Evolutionary conservation across 2,797 vertebrate species (phyloP).

Genomic region (Etheostoma perlongum): DNA sequence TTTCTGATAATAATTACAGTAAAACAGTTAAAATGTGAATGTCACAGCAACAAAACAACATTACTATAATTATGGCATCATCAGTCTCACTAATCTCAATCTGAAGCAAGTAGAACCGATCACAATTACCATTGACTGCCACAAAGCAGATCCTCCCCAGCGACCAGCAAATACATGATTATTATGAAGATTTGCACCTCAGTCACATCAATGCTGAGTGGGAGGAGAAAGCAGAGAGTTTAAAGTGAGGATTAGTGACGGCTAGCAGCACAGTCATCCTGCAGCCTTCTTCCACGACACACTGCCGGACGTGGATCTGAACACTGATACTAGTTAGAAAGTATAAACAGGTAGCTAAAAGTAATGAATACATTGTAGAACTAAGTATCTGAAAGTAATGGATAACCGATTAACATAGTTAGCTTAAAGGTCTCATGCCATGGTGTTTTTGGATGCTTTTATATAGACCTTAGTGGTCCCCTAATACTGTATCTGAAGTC

Average conservation of each 20-base stretch:
- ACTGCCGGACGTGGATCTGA: conserved; percentile 5
- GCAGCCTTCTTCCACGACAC: conserved; percentile 47
- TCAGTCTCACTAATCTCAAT: conserved; percentile 40
- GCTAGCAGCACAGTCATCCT: conserved; percentile 74
- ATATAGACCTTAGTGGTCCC: too few species aligned
- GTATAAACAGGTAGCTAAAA: too few species aligned
- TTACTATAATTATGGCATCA: conserved; percentile 22
- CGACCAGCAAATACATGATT: conserved; percentile 98
- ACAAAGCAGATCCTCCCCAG: conserved; percentile 97
- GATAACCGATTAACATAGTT: too few species aligned
- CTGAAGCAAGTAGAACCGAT: conserved; percentile 72
- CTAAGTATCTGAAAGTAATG: too few species aligned
- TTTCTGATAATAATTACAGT: conserved; percentile 16
- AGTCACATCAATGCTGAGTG: conserved; percentile 99
- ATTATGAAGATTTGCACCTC: conserved; percentile 99
- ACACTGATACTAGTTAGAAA: too few species aligned
- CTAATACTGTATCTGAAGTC: too few species aligned
- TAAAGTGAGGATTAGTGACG: conserved; percentile 83
- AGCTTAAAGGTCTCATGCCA: too few species aligned
- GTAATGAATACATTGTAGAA: too few species aligned
- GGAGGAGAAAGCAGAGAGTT: conserved; percentile 84
- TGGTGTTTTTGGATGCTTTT: too few species aligned
- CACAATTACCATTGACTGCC: conserved; percentile 96
- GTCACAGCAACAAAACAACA: conserved; percentile 21
- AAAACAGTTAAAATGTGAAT: conserved; percentile 14